Evolutionary conservation across 2,888 invertebrate genomes (phyloP).

Genomic region (Lithophane socia): DNA sequence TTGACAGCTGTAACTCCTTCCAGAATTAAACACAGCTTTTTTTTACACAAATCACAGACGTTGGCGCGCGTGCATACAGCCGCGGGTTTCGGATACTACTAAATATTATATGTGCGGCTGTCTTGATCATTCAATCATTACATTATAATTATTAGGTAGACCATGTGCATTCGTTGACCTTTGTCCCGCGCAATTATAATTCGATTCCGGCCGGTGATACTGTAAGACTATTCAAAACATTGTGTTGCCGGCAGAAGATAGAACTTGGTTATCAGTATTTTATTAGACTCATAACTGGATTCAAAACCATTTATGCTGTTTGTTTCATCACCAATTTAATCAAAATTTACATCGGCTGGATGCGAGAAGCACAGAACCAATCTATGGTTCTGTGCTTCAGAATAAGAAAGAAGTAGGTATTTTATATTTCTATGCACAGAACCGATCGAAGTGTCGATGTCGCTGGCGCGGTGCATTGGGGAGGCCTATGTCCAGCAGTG

Average conservation of each 20-base stretch:
- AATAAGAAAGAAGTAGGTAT: no score
- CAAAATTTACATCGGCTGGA: no score
- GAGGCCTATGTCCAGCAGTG: background rate
- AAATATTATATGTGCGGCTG: slow-evolving; percentile 37
- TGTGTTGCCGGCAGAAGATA: background rate
- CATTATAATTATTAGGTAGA: slow-evolving; percentile 42
- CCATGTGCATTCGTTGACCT: slow-evolving; percentile 35
- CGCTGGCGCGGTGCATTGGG: background rate
- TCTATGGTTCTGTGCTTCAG: no score
- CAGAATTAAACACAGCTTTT: slow-evolving; percentile 41
- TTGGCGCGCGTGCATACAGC: slow-evolving; percentile 56
- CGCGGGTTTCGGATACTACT: slow-evolving; percentile 57
- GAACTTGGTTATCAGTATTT: background rate
- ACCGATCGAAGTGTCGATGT: no score
- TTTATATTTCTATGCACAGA: no score
- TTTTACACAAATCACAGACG: slow-evolving; percentile 51
- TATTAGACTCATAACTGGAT: background rate
- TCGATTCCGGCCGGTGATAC: slow-evolving; percentile 16
- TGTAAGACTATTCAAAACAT: slow-evolving; percentile 6
- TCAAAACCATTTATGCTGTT: no score
- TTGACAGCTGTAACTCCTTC: slow-evolving; percentile 33
- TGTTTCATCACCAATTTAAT: background rate
- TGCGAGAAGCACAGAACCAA: no score
- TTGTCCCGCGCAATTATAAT: slow-evolving; percentile 16
- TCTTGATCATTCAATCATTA: slow-evolving; percentile 21